Base-by-base conservation (phyloP, 1,140 invertebrate species). In the Drosophila ananassae region DNA sequence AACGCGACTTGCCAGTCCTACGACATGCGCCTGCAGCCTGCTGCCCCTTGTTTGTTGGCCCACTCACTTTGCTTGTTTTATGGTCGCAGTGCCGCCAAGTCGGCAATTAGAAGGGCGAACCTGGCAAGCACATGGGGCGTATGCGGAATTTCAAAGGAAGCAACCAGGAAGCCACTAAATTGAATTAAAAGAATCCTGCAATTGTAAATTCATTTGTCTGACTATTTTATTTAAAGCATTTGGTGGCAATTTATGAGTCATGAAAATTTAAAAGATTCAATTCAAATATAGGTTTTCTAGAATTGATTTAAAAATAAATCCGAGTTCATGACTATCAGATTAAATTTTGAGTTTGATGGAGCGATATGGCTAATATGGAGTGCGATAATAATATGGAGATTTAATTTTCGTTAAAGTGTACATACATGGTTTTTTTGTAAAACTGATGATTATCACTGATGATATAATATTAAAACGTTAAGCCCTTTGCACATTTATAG, bases 31-130 rank as follows among this genome's bases (percentile, higher is more conserved):
- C 73, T 58, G 62, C 51, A 47, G 57, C 51, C 50, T 50, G 51
- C 3, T 13, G 41, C 41, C 41, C 41, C 21, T 44, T 44, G 41
- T 44, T 44, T 44, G 41, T 44, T 44, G 41, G 41, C 41, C 41
- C 6, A 21, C 41, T 44, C 41, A 44, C 46, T 58, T 54, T 41
- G 52, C 52, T 55, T 64, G 74, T 58, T 67, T 73, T 44, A 68
- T 52, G 75, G 57, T 41, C 44, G 13, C 51, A n/a, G 13, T n/a
- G 24, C 54, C 48, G 46, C 51, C 44, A 34, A 73, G 50, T 54
- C 58, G 73, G 80, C 75, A 84, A 84, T 83, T 83, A 83, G 58
- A 67, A 69, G 47, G 48, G 57, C 44, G 30, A 63, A 25, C 3
- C 34, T 24, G 25, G 44, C 60, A 53, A 58, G 48, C 62, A 67